These are phyloP conservation scores for Trissoscelio sp. DNA, from an alignment of 2,888 invertebrate species.

Conservation along the genomic window DNA sequence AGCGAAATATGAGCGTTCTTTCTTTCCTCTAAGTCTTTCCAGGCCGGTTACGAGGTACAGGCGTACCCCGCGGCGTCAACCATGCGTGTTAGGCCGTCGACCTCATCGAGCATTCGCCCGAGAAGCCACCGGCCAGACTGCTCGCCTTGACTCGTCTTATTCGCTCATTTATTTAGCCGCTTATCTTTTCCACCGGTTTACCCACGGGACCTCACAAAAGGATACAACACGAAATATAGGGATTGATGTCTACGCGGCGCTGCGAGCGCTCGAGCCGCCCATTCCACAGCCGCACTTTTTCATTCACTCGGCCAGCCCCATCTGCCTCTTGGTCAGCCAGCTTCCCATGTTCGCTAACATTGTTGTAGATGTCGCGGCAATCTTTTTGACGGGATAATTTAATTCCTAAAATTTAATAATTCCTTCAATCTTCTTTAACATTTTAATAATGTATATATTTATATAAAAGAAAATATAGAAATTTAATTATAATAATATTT, in stretches of 20 bases:
- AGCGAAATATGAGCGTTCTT: slow-evolving; percentile 43
- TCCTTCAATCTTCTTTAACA: too few species aligned
- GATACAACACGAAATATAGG: slow-evolving; percentile 45
- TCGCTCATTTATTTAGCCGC: slow-evolving; percentile 69
- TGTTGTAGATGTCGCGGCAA: too few species aligned
- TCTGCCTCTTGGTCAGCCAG: too few species aligned
- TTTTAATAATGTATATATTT: too few species aligned
- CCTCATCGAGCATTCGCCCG: slow-evolving; percentile 78
- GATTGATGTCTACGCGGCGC: slow-evolving; percentile 42
- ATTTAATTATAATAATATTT: too few species aligned
- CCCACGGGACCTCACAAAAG: slow-evolving; percentile 60
- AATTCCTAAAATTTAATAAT: too few species aligned
- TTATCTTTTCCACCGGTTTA: slow-evolving; percentile 69
- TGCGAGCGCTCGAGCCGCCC: slow-evolving; percentile 3
- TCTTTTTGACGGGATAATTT: too few species aligned
- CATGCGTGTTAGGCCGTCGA: slow-evolving; percentile 82
- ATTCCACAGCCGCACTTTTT: slow-evolving; percentile 50
- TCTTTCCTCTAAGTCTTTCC: slow-evolving; percentile 51
- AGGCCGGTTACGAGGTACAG: slow-evolving; percentile 63
- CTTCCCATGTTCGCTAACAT: too few species aligned
- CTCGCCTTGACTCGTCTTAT: slow-evolving; percentile 65
- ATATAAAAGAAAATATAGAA: too few species aligned
- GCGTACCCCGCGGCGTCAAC: slow-evolving; percentile 79
- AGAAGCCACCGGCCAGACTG: slow-evolving; percentile 64
- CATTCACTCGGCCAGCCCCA: slow-evolving; percentile 37